These are phyloP conservation scores for Gobiocypris rarus DNA, from an alignment of 2,113 vertebrate genomes.

Conservation along the genomic window DNA sequence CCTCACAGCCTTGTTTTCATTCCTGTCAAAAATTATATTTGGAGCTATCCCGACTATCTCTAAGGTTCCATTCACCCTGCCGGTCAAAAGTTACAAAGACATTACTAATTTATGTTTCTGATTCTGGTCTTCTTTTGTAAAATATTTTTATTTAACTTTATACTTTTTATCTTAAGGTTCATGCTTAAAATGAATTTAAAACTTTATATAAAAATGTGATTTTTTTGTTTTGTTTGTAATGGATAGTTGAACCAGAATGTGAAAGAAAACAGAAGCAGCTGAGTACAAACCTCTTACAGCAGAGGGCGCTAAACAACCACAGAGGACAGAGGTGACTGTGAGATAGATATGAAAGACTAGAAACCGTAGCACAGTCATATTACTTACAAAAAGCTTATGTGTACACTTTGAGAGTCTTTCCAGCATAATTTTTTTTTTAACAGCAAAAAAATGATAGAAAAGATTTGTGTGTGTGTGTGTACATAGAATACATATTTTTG, in stretches of 20 bases:
- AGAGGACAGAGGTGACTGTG: neutral
- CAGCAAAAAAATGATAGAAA: neutral
- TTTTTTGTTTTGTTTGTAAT: no score
- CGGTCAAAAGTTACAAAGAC: neutral
- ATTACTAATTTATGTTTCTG: neutral
- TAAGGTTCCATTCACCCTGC: neutral
- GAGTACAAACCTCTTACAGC: neutral
- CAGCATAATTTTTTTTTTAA: neutral
- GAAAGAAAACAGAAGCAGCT: neutral
- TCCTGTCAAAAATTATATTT: no score
- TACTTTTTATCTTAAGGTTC: neutral
- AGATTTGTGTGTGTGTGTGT: no score
- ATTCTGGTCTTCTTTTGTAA: neutral
- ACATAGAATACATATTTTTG: no score
- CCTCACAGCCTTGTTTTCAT: no score
- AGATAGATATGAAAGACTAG: neutral
- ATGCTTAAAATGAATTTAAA: neutral
- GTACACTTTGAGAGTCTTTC: neutral
- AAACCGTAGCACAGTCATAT: neutral
- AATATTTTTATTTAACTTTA: neutral
- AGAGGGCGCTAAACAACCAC: neutral
- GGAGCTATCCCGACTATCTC: no score
- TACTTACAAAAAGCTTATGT: neutral
- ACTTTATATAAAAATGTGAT: no score
- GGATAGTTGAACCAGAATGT: neutral